Conservation (phyloP, 2,113 vertebrate species). For the Peromyscus polionotus region DNA sequence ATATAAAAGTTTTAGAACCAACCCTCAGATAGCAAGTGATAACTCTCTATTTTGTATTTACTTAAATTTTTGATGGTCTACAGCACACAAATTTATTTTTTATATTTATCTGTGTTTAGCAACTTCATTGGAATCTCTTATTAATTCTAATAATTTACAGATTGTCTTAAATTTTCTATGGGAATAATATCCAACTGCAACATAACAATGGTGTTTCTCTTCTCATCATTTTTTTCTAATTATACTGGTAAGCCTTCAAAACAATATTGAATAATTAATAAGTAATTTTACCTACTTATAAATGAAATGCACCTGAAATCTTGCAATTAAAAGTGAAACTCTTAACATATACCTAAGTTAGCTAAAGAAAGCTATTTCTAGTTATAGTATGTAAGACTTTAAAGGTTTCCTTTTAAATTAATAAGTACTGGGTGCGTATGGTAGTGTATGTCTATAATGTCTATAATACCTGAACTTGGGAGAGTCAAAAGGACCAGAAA, state of each 20-base stretch:
- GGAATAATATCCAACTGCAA: not conserved
- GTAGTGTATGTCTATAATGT: not conserved
- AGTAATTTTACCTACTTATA: conserved; percentile 35
- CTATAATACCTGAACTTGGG: not conserved
- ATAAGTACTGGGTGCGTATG: not conserved
- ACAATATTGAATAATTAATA: not conserved
- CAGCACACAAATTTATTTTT: not conserved
- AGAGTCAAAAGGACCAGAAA: not conserved
- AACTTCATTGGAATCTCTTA: not conserved
- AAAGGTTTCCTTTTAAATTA: conserved; percentile 4
- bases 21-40: not conserved
- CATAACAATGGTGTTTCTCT: not conserved
- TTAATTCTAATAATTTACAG: conserved; percentile 17
- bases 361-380: not conserved
- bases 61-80: not conserved
- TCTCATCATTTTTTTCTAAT: conserved; percentile 5
- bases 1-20: not conserved
- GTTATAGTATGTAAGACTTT: not conserved
- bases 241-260: not conserved
- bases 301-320: not conserved
- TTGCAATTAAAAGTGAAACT: not conserved
- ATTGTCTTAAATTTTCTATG: not conserved
- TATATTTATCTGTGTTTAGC: not conserved
- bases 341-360: not conserved
- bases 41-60: not conserved